Percentiles rank a stretch among this genome's conserved stretches.
These are phyloP conservation scores for Apamea monoglypha DNA, from an alignment of 2,888 invertebrate genomes.

Conservation along the genomic window DNA sequence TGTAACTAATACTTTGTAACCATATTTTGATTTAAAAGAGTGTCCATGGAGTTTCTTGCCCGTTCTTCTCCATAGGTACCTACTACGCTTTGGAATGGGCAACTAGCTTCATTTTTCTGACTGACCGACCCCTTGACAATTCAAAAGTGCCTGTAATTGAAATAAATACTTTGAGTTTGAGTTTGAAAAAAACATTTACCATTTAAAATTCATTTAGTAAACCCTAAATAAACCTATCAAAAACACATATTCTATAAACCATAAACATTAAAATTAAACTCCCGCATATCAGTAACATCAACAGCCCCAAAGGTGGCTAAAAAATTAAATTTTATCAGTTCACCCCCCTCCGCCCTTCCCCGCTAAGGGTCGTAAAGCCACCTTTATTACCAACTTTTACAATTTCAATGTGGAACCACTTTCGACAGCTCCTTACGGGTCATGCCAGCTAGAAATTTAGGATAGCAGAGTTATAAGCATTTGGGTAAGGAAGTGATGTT, in stretches of 20 bases:
- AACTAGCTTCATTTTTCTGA: too few species aligned
- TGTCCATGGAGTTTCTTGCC: too few species aligned
- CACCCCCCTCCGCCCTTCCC: not conserved
- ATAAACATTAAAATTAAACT: conserved; percentile 17
- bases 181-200: too few species aligned
- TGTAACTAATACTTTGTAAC: too few species aligned
- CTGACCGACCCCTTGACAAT: too few species aligned
- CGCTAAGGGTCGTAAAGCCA: conserved; percentile 42
- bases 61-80: too few species aligned
- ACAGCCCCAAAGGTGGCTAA: conserved; percentile 9
- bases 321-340: conserved; percentile 56
- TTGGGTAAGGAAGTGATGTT: conserved; percentile 29
- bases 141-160: too few species aligned
- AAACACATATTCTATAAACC: not conserved
- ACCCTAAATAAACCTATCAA: not conserved
- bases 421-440: conserved; percentile 52
- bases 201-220: not conserved
- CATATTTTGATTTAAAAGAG: too few species aligned
- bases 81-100: too few species aligned
- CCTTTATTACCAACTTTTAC: conserved; percentile 59
- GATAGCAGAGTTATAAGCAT: conserved; percentile 49
- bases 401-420: conserved; percentile 51
- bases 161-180: too few species aligned
- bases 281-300: conserved; percentile 26
- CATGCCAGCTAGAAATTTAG: conserved; percentile 46